Base-by-base conservation (phyloP, 1,140 invertebrate species). In the Trichonephila inaurata region DNA sequence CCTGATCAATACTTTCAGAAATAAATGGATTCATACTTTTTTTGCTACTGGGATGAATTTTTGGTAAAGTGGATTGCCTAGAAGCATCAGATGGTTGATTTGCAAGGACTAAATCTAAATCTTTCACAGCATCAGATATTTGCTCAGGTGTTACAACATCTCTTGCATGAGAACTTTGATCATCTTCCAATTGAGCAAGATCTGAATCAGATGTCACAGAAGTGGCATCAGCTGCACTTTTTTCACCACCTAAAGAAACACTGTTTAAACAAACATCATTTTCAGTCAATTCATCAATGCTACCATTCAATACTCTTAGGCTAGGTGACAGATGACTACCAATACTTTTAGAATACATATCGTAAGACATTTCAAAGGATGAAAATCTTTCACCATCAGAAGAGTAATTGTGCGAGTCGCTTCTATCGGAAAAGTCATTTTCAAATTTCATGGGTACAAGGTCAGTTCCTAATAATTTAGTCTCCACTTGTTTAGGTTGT, bases 121-220 rank as follows among this genome's bases (percentile, higher is more conserved):
- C 40, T 33, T 33, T 96, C 60, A 97, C 97, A n/a, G 97, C 97
- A 94, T 97, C 96, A 64, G 96, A 97, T 72, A 97, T 96, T 92
- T 97, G 96, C 95, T 96, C 96, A 62, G 97, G 96, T 94, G 97
- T 87, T 95, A 95, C 69, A 95, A 95, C 91, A 96, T 96, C 92
- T 96, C 96, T 62, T 12, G 58, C 19, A 16, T 60, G 83, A 90
- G 21, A 21, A 24, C 69, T 81, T 6, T 21, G 21, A 12, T 92
- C 81, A 33, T 91, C 72, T 14, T 91, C 89, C 51, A 82, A 18
- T 12, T 82, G 44, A 14, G 51, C 33, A 69, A 82, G 58, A 64
- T 83, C 82, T 60, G 72, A 60, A 82, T 91, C 89, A 28, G 90
- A 92, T 44, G 18, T 51, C 21, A 51, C 51, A 64, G 90, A 92